A percentile compares a stretch with the other conserved stretches of the same genome.
Evolutionary conservation across 2,888 invertebrate species (phyloP).

Genomic region (Phengaris alcon): DNA sequence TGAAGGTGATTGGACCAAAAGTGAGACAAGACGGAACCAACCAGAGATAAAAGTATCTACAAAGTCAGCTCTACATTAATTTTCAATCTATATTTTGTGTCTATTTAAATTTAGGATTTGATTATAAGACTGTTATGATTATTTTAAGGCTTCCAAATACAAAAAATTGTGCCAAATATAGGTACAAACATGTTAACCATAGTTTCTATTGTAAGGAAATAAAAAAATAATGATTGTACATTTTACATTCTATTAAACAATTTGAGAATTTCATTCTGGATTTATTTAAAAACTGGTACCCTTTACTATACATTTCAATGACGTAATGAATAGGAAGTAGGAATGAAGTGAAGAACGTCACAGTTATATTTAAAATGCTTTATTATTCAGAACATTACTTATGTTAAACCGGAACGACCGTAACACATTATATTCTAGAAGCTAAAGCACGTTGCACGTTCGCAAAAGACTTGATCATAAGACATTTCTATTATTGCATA

Average conservation of each 20-base stretch:
- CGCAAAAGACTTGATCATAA: conserved; percentile 38
- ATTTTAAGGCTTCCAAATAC: conserved; percentile 38
- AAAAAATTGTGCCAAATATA: conserved; percentile 28
- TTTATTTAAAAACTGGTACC: neutral
- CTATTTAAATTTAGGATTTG: conserved; percentile 18
- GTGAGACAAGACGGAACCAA: too few relatives aligned
- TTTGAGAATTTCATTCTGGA: neutral
- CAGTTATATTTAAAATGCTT: conserved; percentile 53
- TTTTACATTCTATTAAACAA: conserved; percentile 26
- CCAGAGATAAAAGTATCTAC: neutral
- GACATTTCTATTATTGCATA: conserved; percentile 43
- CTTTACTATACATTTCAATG: too few relatives aligned
- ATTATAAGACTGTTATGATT: conserved; percentile 38
- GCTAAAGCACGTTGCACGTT: conserved; percentile 56
- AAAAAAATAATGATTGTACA: conserved; percentile 15
- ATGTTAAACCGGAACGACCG: conserved; percentile 56
- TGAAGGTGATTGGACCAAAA: neutral
- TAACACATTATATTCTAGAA: conserved; percentile 57
- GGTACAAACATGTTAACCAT: conserved; percentile 21
- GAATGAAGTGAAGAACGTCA: conserved; percentile 39
- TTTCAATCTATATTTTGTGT: neutral
- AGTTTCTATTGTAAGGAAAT: neutral
- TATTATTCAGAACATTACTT: conserved; percentile 57
- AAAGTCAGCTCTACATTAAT: neutral
- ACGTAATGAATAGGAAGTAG: neutral